A percentile compares a stretch with the other conserved stretches of the same genome.
Evolutionary conservation across 1,140 invertebrate genomes (phyloP).

Genomic region (Sarcophaga peregrina): DNA sequence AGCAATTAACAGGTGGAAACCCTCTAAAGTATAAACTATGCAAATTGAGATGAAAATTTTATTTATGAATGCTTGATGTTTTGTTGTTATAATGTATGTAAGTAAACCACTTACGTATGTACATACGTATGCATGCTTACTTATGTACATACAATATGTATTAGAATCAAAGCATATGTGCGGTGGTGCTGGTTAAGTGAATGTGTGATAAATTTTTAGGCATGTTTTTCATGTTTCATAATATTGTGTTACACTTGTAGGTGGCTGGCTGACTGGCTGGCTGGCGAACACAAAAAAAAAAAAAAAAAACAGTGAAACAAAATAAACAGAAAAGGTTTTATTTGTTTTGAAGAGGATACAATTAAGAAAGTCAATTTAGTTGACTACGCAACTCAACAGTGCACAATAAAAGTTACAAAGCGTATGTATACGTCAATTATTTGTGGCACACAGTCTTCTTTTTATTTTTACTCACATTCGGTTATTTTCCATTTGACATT

Average conservation of each 20-base stretch:
- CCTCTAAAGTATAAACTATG: background rate
- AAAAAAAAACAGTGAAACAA: too few relatives aligned
- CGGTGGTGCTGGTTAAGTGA: too few relatives aligned
- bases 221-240: conserved; percentile 19
- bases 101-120: too few relatives aligned
- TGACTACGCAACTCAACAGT: background rate
- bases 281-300: too few relatives aligned
- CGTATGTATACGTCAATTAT: too few relatives aligned
- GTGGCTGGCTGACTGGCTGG: too few relatives aligned
- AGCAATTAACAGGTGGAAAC: conserved; percentile 30
- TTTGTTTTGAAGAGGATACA: background rate
- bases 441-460: background rate
- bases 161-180: too few relatives aligned
- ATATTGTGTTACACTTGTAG: background rate
- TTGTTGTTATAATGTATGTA: too few relatives aligned
- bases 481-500: background rate
- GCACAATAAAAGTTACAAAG: too few relatives aligned
- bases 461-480: background rate
- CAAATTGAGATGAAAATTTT: conserved; percentile 22
- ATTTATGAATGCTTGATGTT: background rate
- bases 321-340: too few relatives aligned
- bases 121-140: too few relatives aligned
- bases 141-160: too few relatives aligned
- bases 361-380: conserved; percentile 15
- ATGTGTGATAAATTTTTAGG: background rate